Evolutionary conservation across 2,797 vertebrate genomes (phyloP).

Genomic region (Harpagifer antarcticus): DNA sequence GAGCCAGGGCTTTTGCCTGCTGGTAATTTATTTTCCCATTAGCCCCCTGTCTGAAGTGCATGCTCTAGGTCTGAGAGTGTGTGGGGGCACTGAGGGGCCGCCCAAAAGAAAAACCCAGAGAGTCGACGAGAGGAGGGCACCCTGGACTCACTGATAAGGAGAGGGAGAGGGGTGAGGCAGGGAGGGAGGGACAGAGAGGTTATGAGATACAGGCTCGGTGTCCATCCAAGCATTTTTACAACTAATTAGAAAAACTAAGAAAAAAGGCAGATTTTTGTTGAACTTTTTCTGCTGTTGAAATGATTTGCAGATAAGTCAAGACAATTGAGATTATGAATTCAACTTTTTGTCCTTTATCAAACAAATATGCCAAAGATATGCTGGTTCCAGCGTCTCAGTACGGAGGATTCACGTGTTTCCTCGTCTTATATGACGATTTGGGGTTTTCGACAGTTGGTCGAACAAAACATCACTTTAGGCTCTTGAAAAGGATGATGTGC

Average conservation of each 20-base stretch:
- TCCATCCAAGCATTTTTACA: slow-evolving; percentile 55
- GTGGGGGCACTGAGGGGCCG: slow-evolving; percentile 73
- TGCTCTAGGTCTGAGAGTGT: slow-evolving; percentile 78
- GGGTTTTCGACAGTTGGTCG: too few relatives aligned
- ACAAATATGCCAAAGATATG: neutral
- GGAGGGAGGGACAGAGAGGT: slow-evolving; percentile 37
- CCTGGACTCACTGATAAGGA: slow-evolving; percentile 81
- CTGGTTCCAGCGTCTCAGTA: too few relatives aligned
- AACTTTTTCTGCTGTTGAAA: neutral
- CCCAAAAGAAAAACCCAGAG: slow-evolving; percentile 79
- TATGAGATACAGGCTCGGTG: slow-evolving; percentile 48
- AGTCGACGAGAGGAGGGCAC: slow-evolving; percentile 75
- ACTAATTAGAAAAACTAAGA: slow-evolving; percentile 32
- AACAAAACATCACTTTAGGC: too few relatives aligned
- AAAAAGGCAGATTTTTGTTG: neutral
- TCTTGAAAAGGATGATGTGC: too few relatives aligned
- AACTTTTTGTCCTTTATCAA: neutral
- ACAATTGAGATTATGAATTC: neutral
- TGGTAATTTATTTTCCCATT: slow-evolving; percentile 87
- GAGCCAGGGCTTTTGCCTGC: slow-evolving; percentile 81
- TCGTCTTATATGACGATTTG: too few relatives aligned
- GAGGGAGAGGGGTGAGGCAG: slow-evolving; percentile 31
- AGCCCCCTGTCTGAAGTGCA: slow-evolving; percentile 84
- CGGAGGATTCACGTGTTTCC: neutral
- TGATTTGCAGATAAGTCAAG: neutral